Percentiles rank a stretch among this genome's conserved stretches.
Evolutionary conservation across 2,113 vertebrate genomes (phyloP).

Genomic region (Colinus virginianus): DNA sequence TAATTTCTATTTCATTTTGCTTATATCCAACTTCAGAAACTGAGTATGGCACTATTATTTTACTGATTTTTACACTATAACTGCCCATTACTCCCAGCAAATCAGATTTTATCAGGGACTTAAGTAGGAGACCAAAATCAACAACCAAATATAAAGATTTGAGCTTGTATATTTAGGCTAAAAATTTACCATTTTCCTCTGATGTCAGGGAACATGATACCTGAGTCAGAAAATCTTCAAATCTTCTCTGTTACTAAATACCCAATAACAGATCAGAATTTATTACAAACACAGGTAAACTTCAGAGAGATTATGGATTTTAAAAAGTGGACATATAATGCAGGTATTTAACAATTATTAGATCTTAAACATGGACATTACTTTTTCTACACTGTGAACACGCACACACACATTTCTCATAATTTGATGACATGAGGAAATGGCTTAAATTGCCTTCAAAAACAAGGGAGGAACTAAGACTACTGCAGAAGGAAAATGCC

Average conservation of each 20-base stretch:
- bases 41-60: neutral
- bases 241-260: neutral
- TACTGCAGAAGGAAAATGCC: neutral
- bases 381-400: neutral
- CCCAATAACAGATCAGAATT: neutral
- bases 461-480: neutral
- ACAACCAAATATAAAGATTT: neutral
- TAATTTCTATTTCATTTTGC: neutral
- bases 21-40: neutral
- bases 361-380: neutral
- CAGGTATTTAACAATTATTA: neutral
- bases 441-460: neutral
- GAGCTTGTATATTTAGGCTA: neutral
- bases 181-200: neutral
- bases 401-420: neutral
- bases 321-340: neutral
- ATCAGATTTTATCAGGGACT: neutral
- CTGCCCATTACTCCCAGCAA: neutral
- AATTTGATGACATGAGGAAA: neutral
- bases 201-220: fast-evolving
- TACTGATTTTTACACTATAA: neutral
- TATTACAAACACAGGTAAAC: neutral
- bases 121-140: neutral
- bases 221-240: neutral
- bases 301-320: neutral